Percentiles rank a stretch among this genome's conserved stretches.
Conservation (phyloP, 2,113 vertebrate genomes). For the Anguilla japonica region DNA sequence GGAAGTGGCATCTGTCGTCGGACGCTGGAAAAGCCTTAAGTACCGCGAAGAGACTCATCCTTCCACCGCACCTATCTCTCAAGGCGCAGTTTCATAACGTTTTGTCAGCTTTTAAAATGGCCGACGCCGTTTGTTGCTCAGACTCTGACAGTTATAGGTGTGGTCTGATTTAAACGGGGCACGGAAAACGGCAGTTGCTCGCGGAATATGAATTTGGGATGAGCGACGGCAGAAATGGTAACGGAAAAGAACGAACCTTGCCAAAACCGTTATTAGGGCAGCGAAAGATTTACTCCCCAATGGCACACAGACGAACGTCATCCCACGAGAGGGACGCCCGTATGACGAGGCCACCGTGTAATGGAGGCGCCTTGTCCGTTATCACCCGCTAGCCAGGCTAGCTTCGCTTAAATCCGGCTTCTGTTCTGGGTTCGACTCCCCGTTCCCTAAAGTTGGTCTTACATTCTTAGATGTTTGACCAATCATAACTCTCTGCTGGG, state of each 20-base stretch:
- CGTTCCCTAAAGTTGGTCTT: background rate
- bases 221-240: background rate
- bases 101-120: background rate
- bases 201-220: background rate
- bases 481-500: background rate
- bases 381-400: background rate
- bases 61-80: background rate
- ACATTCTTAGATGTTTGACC: slow-evolving; percentile 5
- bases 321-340: background rate
- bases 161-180: background rate
- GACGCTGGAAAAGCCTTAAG: background rate
- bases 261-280: background rate
- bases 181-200: background rate
- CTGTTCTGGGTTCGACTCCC: background rate
- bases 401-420: background rate
- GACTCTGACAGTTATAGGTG: background rate
- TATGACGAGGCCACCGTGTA: background rate
- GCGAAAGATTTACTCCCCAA: background rate
- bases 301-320: background rate
- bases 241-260: background rate
- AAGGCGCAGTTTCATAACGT: background rate
- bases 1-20: background rate
- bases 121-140: background rate
- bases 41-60: background rate
- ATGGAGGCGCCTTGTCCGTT: background rate